phyloP scores from a whole-genome alignment of 2,888 invertebrate genomes.

The Drosophila sordidapex region DNA sequence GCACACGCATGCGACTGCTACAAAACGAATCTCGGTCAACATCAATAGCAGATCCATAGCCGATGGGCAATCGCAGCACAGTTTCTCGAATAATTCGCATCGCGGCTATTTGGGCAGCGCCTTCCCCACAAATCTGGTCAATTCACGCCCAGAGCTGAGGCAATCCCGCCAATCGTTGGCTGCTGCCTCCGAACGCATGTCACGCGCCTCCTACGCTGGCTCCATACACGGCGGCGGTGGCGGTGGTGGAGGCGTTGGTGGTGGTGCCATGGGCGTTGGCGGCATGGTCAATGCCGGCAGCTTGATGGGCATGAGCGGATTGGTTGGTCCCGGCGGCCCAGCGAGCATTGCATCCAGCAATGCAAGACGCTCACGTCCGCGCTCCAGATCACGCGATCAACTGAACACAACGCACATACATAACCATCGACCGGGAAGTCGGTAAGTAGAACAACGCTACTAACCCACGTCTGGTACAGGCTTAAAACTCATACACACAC shows the following conservation, averaged over 20 bases:
- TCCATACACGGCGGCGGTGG: slow-evolving; percentile 86
- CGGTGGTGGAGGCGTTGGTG: slow-evolving; percentile 63
- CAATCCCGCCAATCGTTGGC: slow-evolving; percentile 94
- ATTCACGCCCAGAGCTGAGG: slow-evolving; percentile 92
- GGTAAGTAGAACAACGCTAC: slow-evolving; percentile 86
- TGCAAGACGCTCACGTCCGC: slow-evolving; percentile 89
- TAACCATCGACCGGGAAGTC: slow-evolving; percentile 89
- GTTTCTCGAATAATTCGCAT: slow-evolving; percentile 93
- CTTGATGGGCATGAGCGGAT: slow-evolving; percentile 77
- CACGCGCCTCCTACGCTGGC: slow-evolving; percentile 90
- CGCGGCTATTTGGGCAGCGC: slow-evolving; percentile 89
- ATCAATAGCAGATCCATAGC: slow-evolving; percentile 89
- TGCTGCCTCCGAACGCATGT: slow-evolving; percentile 92
- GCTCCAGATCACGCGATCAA: slow-evolving; percentile 91
- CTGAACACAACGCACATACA: slow-evolving; percentile 85
- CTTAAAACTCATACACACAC: slow-evolving; percentile 6
- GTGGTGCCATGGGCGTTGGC: slow-evolving; percentile 48
- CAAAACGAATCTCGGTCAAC: not conserved
- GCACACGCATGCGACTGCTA: slow-evolving; percentile 14
- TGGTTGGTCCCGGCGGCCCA: slow-evolving; percentile 82
- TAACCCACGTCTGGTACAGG: not conserved
- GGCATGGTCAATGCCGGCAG: slow-evolving; percentile 54
- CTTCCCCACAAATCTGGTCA: slow-evolving; percentile 91
- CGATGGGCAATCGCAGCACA: slow-evolving; percentile 95
- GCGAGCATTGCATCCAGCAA: slow-evolving; percentile 87